Base-by-base conservation (phyloP, 1,140 invertebrate genomes). In the Saccostrea cuccullata region DNA sequence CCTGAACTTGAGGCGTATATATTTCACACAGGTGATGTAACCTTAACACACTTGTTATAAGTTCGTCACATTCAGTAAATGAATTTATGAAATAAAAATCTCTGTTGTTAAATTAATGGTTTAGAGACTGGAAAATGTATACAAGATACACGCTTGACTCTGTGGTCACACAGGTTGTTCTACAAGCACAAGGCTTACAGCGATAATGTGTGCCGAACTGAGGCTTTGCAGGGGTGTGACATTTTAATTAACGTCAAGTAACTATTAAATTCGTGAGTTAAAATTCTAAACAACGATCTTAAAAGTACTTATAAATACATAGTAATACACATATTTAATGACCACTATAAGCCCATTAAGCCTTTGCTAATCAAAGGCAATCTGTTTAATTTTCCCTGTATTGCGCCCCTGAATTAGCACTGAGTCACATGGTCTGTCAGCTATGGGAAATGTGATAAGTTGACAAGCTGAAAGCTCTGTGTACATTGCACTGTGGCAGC, bases 391-490 rank as follows among this genome's bases (percentile, higher is more conserved):
- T 84, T 36, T 55, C 89, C 89, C n/a, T 83, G 47, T 64, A 6
- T n/a, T 17, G 77, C 5, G n/a, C 60, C 67, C 89, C 77, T 26
- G 40, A n/a, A 55, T 36, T 30, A 88, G 87, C 83, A 73, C 86
- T 90, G 88, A 89, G 82, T 90, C 89, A 90, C 89, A 90, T 90
- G 89, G 89, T 88, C 89, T 90, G 83, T 88, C 87, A 88, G 82
- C 86, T 86, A 84, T 87, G 89, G 86, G 89, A 90, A 87, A 90
- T 90, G 89, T 90, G 89, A 90, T 90, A 89, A 90, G 89, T 90
- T 90, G 89, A 87, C 89, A 90, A 84, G 36, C 87, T n/a, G n/a
- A n/a, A n/a, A n/a, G n/a, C n/a, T n/a, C n/a, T n/a, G n/a, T n/a
- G n/a, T n/a, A n/a, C n/a, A n/a, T n/a, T n/a, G n/a, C n/a, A n/a